phyloP scores from a whole-genome alignment of 2,888 invertebrate genomes.

The Pediacus dermestoides region DNA sequence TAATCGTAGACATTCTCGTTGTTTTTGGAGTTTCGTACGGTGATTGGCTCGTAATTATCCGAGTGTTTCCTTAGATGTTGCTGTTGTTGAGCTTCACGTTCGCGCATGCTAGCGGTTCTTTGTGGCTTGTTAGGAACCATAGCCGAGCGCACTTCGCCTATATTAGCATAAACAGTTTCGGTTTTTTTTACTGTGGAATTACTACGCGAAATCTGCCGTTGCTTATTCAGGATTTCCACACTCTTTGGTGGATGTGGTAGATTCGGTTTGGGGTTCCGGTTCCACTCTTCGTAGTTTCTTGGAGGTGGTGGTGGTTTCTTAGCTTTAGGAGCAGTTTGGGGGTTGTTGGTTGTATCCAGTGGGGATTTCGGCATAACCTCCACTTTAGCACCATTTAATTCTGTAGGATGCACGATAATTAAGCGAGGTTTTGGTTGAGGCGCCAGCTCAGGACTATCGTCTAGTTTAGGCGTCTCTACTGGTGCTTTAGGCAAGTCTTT shows the following conservation, averaged over 20 bases:
- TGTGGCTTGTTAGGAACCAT: constrained; percentile 77
- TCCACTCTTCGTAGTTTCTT: constrained; percentile 54
- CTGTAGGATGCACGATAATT: constrained; percentile 85
- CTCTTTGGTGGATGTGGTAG: constrained; percentile 71
- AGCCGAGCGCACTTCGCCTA: constrained; percentile 78
- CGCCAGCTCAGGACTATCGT: constrained; percentile 13
- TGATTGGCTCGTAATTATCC: constrained; percentile 41
- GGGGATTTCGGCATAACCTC: constrained; percentile 60
- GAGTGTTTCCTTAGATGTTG: constrained; percentile 35
- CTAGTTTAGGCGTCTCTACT: constrained; percentile 43
- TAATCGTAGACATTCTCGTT: constrained; percentile 63
- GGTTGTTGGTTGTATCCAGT: constrained; percentile 40
- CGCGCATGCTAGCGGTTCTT: constrained; percentile 81
- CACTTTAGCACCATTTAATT: constrained; percentile 76
- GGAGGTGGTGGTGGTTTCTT: constrained; percentile 71
- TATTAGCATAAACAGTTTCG: constrained; percentile 75
- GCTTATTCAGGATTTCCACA: constrained; percentile 51
- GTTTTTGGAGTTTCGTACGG: constrained; percentile 32
- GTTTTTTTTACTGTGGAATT: constrained; percentile 32
- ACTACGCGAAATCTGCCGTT: constrained; percentile 45
- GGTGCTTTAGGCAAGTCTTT: constrained; percentile 62
- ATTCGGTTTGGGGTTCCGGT: constrained; percentile 55
- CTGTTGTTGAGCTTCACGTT: constrained; percentile 67
- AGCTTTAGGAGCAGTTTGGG: neutral
- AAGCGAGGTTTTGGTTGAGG: constrained; percentile 46